Conservation (phyloP, 2,888 invertebrate genomes). For the Steinernema scapterisci region DNA sequence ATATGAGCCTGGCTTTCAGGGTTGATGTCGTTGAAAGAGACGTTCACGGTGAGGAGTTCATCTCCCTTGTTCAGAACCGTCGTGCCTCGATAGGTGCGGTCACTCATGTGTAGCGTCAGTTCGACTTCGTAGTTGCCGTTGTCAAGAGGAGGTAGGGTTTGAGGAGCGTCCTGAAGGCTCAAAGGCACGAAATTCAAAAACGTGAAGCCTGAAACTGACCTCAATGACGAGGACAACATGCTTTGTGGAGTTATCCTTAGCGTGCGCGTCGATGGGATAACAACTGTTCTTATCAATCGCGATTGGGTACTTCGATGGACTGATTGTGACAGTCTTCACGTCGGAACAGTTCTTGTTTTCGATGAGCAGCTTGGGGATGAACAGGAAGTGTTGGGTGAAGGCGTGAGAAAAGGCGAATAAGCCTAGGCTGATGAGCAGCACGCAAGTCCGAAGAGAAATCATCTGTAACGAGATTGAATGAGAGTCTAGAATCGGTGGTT, state of each 20-base stretch:
- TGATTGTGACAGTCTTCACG: neutral
- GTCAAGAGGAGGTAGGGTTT: neutral
- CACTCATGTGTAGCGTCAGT: neutral
- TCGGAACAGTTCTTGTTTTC: slow-evolving; percentile 1
- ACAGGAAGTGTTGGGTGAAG: neutral
- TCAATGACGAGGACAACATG: neutral
- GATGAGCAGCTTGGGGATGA: neutral
- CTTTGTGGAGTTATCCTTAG: neutral
- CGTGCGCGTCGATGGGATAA: slow-evolving; percentile 1
- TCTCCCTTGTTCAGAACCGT: neutral
- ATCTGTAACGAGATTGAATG: no score
- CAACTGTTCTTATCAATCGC: neutral
- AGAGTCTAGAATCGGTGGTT: no score
- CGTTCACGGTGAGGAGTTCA: neutral
- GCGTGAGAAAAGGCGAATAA: neutral
- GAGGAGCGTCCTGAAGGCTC: neutral
- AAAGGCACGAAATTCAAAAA: no score
- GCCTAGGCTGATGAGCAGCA: neutral
- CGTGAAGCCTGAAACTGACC: no score
- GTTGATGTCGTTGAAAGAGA: neutral
- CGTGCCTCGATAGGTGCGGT: neutral
- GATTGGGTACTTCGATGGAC: neutral
- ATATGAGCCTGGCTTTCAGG: neutral
- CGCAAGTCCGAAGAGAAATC: neutral
- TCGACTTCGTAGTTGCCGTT: neutral